Evolutionary conservation across 2,888 invertebrate species (phyloP).

Genomic region (Amorpha juglandis): DNA sequence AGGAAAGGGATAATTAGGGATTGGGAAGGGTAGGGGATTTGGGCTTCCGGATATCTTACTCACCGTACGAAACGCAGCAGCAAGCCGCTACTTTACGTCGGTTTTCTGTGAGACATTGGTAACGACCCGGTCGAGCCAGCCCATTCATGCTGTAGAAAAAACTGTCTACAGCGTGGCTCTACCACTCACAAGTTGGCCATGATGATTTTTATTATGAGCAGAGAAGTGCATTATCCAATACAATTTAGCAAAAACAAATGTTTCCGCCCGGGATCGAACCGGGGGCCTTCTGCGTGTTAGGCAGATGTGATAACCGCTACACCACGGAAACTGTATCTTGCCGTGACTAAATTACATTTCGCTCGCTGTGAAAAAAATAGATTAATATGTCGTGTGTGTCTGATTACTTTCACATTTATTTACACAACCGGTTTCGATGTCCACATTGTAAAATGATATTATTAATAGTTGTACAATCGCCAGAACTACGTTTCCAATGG

Average conservation of each 20-base stretch:
- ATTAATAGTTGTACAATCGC: not conserved
- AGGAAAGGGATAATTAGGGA: too few species aligned
- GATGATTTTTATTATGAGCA: too few species aligned
- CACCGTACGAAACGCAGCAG: too few species aligned
- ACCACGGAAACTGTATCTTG: constrained; percentile 89
- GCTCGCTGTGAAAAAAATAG: not conserved
- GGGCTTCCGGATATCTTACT: too few species aligned
- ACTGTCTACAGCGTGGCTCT: too few species aligned
- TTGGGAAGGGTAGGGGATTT: too few species aligned
- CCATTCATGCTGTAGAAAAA: too few species aligned
- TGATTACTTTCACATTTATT: not conserved
- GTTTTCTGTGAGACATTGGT: too few species aligned
- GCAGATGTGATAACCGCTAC: constrained; percentile 96
- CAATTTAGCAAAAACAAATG: constrained; percentile 62
- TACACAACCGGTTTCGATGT: constrained; percentile 1
- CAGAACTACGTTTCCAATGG: not conserved
- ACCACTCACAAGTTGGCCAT: too few species aligned
- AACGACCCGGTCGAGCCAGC: too few species aligned
- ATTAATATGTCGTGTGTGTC: not conserved
- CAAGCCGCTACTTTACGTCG: too few species aligned
- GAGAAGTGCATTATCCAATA: not conserved
- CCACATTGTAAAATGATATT: not conserved
- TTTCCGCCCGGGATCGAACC: constrained; percentile 95
- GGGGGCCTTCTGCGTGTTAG: constrained; percentile 96
- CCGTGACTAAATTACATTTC: fast-evolving